These are phyloP conservation scores for Cheilosia vulpina DNA, from an alignment of 2,888 invertebrate genomes.

Conservation along the genomic window DNA sequence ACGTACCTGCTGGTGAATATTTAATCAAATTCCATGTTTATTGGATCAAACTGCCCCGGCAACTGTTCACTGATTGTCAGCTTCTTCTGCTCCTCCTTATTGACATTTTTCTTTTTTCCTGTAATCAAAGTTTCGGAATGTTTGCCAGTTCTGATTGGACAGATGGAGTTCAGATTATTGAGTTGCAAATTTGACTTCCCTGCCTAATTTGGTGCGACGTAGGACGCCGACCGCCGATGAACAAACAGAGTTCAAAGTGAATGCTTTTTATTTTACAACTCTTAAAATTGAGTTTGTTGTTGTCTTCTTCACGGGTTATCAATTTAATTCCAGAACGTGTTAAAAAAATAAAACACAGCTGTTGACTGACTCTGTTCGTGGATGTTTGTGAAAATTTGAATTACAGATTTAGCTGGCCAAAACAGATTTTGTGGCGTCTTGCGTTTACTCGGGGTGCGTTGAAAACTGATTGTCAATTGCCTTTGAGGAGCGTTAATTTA, in stretches of 20 bases:
- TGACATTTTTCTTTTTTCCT: constrained; percentile 7
- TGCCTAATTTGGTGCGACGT: too few species aligned
- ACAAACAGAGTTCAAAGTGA: not conserved
- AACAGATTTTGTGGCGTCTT: too few species aligned
- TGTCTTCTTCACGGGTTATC: not conserved
- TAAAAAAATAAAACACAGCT: not conserved
- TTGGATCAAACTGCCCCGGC: constrained; percentile 43
- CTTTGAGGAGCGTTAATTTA: too few species aligned
- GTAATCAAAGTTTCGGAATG: constrained; percentile 48
- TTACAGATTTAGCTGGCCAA: too few species aligned
- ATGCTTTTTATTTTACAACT: not conserved
- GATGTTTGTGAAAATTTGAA: too few species aligned
- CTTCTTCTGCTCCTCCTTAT: constrained; percentile 22
- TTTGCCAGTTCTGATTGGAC: constrained; percentile 47
- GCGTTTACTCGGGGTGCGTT: too few species aligned
- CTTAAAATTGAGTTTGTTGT: not conserved
- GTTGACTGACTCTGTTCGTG: too few species aligned
- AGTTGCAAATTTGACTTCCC: constrained; percentile 30
- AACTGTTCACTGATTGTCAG: constrained; percentile 36
- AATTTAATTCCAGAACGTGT: not conserved
- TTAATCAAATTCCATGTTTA: constrained; percentile 48
- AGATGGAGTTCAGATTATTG: constrained; percentile 27
- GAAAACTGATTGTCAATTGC: too few species aligned
- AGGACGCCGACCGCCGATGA: too few species aligned
- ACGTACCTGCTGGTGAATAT: constrained; percentile 44